Evolutionary conservation across 2,113 vertebrate genomes (phyloP).

Genomic region (Hyperoodon ampullatus): DNA sequence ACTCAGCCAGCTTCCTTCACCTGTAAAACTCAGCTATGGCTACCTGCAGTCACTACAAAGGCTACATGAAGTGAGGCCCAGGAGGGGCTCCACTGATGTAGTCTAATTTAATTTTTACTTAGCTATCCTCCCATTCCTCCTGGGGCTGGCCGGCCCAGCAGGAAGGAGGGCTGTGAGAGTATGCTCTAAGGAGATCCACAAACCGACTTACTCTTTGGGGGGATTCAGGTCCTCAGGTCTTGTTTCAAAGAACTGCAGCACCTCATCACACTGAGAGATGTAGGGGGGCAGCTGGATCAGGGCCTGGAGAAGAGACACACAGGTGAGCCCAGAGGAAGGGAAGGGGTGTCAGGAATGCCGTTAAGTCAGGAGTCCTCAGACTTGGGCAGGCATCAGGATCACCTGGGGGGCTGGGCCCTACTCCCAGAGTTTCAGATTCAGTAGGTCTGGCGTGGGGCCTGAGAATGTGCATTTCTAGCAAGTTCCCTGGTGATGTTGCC

Average conservation of each 20-base stretch:
- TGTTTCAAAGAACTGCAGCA: slow-evolving; percentile 97
- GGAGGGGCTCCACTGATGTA: not conserved
- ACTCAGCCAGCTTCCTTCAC: not conserved
- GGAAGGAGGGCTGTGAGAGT: not conserved
- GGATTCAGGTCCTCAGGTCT: slow-evolving; percentile 96
- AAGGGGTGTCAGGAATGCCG: not conserved
- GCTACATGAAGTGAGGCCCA: not conserved
- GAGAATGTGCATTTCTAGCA: not conserved
- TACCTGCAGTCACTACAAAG: not conserved
- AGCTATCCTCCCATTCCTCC: not conserved
- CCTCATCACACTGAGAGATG: slow-evolving; percentile 98
- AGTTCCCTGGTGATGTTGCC: not conserved
- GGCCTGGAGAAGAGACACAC: slow-evolving; percentile 85
- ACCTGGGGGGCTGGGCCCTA: not conserved
- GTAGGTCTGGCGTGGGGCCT: not conserved
- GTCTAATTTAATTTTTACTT: not conserved
- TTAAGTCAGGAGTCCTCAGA: not conserved
- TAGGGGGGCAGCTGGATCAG: slow-evolving; percentile 97
- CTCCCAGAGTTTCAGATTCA: not conserved
- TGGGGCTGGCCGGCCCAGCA: not conserved
- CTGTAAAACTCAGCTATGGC: rapidly evolving
- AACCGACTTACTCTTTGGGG: slow-evolving; percentile 93
- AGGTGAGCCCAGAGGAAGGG: not conserved
- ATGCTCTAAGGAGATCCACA: not conserved
- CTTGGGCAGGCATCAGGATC: not conserved